Evolutionary conservation across 1,140 invertebrate species (phyloP).

Genomic region (Marisa cornuarietis): DNA sequence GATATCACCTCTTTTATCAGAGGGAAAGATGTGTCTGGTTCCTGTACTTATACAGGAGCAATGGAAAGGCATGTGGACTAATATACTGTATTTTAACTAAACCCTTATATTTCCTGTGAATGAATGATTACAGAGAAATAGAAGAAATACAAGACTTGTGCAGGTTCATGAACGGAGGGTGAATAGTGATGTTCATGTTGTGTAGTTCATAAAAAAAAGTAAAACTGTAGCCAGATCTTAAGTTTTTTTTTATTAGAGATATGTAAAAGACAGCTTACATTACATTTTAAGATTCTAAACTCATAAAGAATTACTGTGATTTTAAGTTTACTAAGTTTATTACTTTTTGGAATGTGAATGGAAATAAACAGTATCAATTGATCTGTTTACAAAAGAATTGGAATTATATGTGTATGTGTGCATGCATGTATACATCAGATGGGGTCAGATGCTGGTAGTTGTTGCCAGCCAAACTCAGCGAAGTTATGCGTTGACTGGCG

Average conservation of each 20-base stretch:
- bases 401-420: no score
- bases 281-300: no score
- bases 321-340: no score
- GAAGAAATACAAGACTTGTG: background rate
- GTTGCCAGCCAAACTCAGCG: conserved; percentile 77
- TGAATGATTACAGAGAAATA: background rate
- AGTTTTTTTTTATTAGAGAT: no score
- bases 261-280: no score
- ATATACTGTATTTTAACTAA: no score
- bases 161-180: background rate
- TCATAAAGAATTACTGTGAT: no score
- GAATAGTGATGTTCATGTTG: background rate
- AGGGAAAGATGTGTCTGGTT: conserved; percentile 12
- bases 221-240: background rate
- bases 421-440: conserved; percentile 58
- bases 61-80: conserved; percentile 12
- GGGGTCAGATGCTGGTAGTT: conserved; percentile 74
- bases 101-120: background rate
- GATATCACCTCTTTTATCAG: conserved; percentile 65
- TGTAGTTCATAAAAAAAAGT: background rate
- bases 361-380: no score
- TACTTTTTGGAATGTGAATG: no score
- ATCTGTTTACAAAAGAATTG: no score
- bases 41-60: conserved; percentile 14
- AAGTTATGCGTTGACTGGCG: conserved; percentile 70